Evolutionary conservation across 2,888 invertebrate genomes (phyloP).

Genomic region (Coecobrya sp.): DNA sequence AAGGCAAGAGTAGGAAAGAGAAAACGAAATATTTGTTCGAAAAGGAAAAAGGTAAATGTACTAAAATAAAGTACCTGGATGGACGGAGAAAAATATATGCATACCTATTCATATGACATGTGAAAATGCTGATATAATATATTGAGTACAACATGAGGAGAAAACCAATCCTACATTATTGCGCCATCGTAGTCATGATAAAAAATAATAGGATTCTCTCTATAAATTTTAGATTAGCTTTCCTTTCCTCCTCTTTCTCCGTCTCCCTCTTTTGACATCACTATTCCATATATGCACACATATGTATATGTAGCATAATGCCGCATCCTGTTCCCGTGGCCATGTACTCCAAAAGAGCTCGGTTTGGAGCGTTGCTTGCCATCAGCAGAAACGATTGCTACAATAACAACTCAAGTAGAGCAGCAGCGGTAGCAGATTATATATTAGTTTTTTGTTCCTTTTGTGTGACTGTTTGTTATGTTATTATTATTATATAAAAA

Average conservation of each 20-base stretch:
- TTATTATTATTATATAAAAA: constrained; percentile 55
- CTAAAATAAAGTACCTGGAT: constrained; percentile 56
- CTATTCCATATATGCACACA: background rate
- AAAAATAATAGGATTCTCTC: constrained; percentile 83
- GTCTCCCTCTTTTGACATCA: constrained; percentile 26
- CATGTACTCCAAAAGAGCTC: background rate
- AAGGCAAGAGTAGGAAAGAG: constrained; percentile 6
- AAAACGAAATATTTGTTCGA: constrained; percentile 44
- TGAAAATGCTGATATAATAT: constrained; percentile 19
- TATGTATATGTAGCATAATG: constrained; percentile 7
- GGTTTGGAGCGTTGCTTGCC: constrained; percentile 31
- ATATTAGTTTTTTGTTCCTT: constrained; percentile 52
- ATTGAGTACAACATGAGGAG: constrained; percentile 50
- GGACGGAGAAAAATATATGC: constrained; percentile 22
- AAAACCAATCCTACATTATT: constrained; percentile 75
- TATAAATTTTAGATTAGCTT: constrained; percentile 85
- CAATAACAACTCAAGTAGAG: constrained; percentile 38
- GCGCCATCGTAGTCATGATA: constrained; percentile 79
- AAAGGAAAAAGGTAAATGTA: constrained; percentile 66
- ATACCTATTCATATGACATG: constrained; percentile 15
- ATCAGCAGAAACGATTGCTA: constrained; percentile 41
- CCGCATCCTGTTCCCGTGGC: constrained; percentile 54
- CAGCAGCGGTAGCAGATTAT: constrained; percentile 52
- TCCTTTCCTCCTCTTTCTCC: constrained; percentile 74
- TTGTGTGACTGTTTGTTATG: constrained; percentile 54